Percentiles rank a stretch among this genome's conserved stretches.
phyloP scores from a whole-genome alignment of 64 coral and sea anemone genomes.

The Montipora capricornis region DNA sequence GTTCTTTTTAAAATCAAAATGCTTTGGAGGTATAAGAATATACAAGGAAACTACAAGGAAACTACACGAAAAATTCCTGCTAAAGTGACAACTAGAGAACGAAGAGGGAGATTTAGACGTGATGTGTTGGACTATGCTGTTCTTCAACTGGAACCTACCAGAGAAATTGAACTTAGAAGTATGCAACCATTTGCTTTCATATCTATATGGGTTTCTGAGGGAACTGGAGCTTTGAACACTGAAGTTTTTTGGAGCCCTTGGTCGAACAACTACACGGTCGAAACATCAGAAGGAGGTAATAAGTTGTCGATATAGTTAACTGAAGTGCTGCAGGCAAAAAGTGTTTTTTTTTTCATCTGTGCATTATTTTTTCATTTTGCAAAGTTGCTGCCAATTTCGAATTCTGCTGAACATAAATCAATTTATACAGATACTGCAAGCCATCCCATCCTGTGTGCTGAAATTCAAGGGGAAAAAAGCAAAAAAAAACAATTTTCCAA shows the following conservation, averaged over 20 bases:
- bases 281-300: constrained; percentile 83
- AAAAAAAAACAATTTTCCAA: too few relatives aligned
- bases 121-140: constrained; percentile 10
- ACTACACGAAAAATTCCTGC: constrained; percentile 49
- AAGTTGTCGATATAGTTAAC: too few relatives aligned
- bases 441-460: too few relatives aligned
- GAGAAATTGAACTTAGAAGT: constrained; percentile 62
- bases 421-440: too few relatives aligned
- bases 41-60: constrained; percentile 37
- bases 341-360: background rate
- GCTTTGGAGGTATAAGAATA: constrained; percentile 64
- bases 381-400: too few relatives aligned
- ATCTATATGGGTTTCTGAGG: constrained; percentile 75
- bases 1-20: constrained; percentile 69
- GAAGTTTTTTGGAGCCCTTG: constrained; percentile 77
- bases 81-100: constrained; percentile 28
- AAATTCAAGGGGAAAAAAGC: too few relatives aligned
- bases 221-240: constrained; percentile 45
- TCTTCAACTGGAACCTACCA: constrained; percentile 11
- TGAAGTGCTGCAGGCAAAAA: too few relatives aligned
- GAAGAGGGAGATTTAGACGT: constrained; percentile 11
- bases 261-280: constrained; percentile 48
- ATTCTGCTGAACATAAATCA: too few relatives aligned
- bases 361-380: background rate
- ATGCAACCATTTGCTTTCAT: constrained; percentile 74